Evolutionary conservation across 1,140 invertebrate species (phyloP).

Genomic region (Aphaenogaster ashmeadi): DNA sequence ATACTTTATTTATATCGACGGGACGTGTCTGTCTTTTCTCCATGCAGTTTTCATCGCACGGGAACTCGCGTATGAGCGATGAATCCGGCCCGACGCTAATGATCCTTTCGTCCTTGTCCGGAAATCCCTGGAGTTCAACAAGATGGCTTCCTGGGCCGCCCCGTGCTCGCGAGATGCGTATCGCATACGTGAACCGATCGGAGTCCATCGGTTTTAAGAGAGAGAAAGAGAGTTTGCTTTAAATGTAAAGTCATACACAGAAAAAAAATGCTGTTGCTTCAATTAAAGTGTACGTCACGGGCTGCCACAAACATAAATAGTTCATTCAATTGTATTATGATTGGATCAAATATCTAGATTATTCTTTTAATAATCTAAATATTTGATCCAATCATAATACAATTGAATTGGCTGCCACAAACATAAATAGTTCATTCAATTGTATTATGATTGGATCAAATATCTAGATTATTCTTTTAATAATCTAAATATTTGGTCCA

Average conservation of each 20-base stretch:
- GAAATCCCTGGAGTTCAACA: slow-evolving; percentile 48
- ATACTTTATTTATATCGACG: slow-evolving; percentile 81
- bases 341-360: too few species aligned
- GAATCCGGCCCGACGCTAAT: slow-evolving; percentile 61
- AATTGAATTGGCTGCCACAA: too few species aligned
- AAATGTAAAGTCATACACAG: background rate
- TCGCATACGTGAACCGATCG: background rate
- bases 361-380: too few species aligned
- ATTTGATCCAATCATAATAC: too few species aligned
- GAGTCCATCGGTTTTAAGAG: background rate
- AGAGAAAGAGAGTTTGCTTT: background rate
- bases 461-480: too few species aligned
- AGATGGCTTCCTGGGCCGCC: slow-evolving; percentile 31
- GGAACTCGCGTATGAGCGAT: slow-evolving; percentile 60
- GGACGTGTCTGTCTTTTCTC: slow-evolving; percentile 71
- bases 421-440: too few species aligned
- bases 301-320: too few species aligned
- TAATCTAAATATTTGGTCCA: too few species aligned
- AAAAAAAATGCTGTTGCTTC: too few species aligned
- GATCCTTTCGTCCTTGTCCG: slow-evolving; percentile 63
- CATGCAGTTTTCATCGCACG: slow-evolving; percentile 70
- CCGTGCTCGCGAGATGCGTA: slow-evolving; percentile 20
- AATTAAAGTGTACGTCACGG: too few species aligned
- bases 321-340: too few species aligned
- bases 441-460: too few species aligned